Base-by-base conservation (phyloP, 1,140 invertebrate genomes). In the Trachymyrmex septentrionalis region DNA sequence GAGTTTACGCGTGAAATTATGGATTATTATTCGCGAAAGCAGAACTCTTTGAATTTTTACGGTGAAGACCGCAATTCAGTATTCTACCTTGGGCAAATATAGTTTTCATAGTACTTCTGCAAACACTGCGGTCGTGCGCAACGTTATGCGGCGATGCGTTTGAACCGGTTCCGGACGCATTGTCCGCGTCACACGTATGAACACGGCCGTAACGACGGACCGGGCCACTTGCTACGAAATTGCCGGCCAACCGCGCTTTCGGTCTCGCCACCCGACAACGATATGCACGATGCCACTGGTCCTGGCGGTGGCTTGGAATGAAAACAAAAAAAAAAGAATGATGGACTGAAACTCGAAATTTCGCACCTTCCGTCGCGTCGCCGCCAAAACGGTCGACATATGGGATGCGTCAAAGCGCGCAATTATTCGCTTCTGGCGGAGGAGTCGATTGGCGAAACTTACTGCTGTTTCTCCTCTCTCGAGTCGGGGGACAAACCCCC, bases 341-440 rank as follows among this genome's bases (percentile, higher is more conserved):
- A 66, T 12, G 57, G 50, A 84, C 24, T 48, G 53, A 7, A 44
- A 55, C n/a, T 38, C 14, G 14, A 44, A 86, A 76, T 69, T 86
- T 86, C 44, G 77, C 30, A 38, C 48, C n/a, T 55, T 59, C 27
- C 53, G 57, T 14, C 67, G 34, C 34, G 38, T 24, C 38, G 16
- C 75, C 19, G 66, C 50, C 21, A 10, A 10, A 27, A 59, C 50
- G 55, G 10, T 55, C 67, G 89, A 77, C 89, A 90, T 90, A 90
- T 90, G 89, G 88, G 88, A 87, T 30, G 59, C 88, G n/a, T 57
- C 66, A 78, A 78, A 55, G 48, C 44, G 21, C 34, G 44, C 34
- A 67, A 86, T 86, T 67, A 86, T 86, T 86, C 4, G 30, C 44
- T 27, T 27, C 75, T 67, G 61, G 48, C 53, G 44, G 27, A 59